phyloP scores from a whole-genome alignment of 2,113 vertebrate genomes.

The Ophthalmolycus amberensis region DNA sequence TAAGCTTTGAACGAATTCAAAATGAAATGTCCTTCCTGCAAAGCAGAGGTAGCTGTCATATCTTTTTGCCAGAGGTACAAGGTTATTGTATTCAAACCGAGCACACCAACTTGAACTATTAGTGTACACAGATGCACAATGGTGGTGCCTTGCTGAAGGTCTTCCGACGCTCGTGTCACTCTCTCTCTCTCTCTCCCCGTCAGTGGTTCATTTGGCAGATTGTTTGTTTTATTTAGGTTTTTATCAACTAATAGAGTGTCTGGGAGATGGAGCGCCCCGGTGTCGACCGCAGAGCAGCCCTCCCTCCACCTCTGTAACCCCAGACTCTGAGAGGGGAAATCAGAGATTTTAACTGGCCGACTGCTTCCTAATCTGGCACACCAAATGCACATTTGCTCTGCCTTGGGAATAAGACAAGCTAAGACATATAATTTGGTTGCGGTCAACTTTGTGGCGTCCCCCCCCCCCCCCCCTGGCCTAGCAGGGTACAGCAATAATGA shows the following conservation, averaged over 20 bases:
- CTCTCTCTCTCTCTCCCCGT: slow-evolving; percentile 44
- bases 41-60: not conserved
- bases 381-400: slow-evolving; percentile 50
- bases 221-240: slow-evolving; percentile 76
- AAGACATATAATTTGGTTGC: slow-evolving; percentile 72
- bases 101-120: not conserved
- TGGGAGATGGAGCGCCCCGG: slow-evolving; percentile 53
- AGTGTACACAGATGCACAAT: not conserved
- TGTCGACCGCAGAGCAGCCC: slow-evolving; percentile 40
- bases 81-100: not conserved
- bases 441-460: slow-evolving; percentile 65
- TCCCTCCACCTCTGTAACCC: slow-evolving; percentile 38
- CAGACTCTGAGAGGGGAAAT: slow-evolving; percentile 64
- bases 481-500: slow-evolving; percentile 69
- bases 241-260: slow-evolving; percentile 73
- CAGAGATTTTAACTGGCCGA: slow-evolving; percentile 62
- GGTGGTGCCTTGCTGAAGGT: slow-evolving; percentile 27
- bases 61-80: slow-evolving; percentile 16
- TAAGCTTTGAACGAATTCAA: slow-evolving; percentile 6
- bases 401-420: slow-evolving; percentile 50
- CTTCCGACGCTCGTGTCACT: slow-evolving; percentile 53
- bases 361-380: slow-evolving; percentile 66
- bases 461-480: slow-evolving; percentile 37
- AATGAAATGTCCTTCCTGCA: slow-evolving; percentile 13
- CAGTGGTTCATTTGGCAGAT: slow-evolving; percentile 58